Conservation (phyloP, 2,888 invertebrate genomes). For the Macrophya annulata region DNA sequence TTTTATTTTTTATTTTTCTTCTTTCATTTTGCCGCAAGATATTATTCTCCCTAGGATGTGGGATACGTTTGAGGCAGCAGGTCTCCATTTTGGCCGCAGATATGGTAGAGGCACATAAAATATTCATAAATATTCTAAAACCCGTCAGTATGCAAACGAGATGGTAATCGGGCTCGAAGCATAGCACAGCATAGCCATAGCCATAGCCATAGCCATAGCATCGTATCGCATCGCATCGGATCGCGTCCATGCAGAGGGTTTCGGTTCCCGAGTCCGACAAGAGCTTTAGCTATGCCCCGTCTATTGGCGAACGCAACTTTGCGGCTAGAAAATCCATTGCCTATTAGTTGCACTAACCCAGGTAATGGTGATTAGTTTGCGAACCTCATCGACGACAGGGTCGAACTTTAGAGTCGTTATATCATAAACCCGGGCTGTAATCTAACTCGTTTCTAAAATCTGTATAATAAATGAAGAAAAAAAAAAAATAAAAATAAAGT, state of each 20-base stretch:
- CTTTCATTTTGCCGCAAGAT: conserved; percentile 1
- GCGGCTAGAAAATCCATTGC: conserved; percentile 8
- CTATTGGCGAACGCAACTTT: conserved; percentile 44
- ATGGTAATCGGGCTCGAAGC: conserved; percentile 75
- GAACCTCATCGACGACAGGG: not conserved
- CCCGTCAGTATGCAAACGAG: conserved; percentile 79
- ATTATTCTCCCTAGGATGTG: conserved; percentile 12
- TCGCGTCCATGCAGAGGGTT: conserved; percentile 32
- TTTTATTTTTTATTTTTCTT: not conserved
- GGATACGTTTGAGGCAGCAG: conserved; percentile 31
- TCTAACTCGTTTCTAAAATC: conserved; percentile 18
- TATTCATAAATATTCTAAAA: conserved; percentile 79
- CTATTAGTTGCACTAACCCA: conserved; percentile 10
- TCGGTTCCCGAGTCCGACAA: not conserved
- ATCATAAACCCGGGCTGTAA: not conserved
- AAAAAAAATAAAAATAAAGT: not conserved
- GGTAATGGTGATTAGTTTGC: conserved; percentile 27
- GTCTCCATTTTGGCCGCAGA: conserved; percentile 50
- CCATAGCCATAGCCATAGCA: not conserved
- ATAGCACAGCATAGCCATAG: conserved; percentile 26
- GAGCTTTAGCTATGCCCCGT: not conserved
- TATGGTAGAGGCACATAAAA: conserved; percentile 70
- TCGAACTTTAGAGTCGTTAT: not conserved
- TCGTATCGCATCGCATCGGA: not conserved
- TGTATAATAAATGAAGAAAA: not conserved